Base-by-base conservation (phyloP, 1,140 invertebrate genomes). In the Polypedilum pembai region DNA sequence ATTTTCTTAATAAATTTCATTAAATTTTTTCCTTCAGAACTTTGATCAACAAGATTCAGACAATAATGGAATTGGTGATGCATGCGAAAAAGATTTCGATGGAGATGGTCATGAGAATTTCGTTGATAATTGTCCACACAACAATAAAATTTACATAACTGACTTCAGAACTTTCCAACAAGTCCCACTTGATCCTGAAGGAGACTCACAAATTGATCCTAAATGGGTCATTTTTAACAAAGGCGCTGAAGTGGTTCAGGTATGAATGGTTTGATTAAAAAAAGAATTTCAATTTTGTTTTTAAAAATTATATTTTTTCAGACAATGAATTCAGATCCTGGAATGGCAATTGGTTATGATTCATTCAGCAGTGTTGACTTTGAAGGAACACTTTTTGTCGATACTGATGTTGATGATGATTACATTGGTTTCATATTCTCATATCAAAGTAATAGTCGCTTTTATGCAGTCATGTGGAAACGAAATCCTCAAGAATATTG, bases 401-500 rank as follows among this genome's bases (percentile, higher is more conserved):
- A 96, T 78, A 92, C 93, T 0, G 91, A 94, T 63, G 91, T 92
- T n/a, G 96, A 98, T 80, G 95, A 98, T 80, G 96, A 98, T 82
- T 98, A 95, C 77, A 94, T 94, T 40, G 96, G 96, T 8, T 98
- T 98, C 78, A 91, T 98, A 40, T 97, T 96, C 83, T 92, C 90
- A 77, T 98, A 96, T 80, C 95, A 98, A 83, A 92, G 94, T 83
- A 97, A 94, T 79, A 89, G 90, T 63, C 91, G 92, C 77, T 98
- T 98, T 83, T 98, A 98, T 82, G 88, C 92, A 8, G 94, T 98
- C 0, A 96, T 96, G 91, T 98, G 96, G 96, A 98, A 98, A 84
- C 97, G 97, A 82, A 89, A 89, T 75, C 86, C 88, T 0, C 96
- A 98, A 83, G 94, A 93, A 0, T 98, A 98, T 80, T 98, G 96